Evolutionary conservation across 2,888 invertebrate genomes (phyloP).

Genomic region (Nomada fabriciana): DNA sequence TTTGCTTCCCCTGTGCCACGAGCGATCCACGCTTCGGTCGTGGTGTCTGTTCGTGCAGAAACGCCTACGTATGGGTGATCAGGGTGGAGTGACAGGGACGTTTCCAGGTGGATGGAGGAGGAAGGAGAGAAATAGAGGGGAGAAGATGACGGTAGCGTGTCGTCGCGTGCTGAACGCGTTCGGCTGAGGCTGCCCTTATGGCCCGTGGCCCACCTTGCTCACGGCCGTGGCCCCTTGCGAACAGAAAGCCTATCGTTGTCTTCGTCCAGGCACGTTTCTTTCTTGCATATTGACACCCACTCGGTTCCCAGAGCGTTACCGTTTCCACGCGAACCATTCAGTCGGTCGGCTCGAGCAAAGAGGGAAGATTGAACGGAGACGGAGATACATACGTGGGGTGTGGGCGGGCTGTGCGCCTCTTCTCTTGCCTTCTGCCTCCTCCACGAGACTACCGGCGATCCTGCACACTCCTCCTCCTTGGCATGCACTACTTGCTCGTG

Average conservation of each 20-base stretch:
- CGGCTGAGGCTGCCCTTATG: constrained; percentile 67
- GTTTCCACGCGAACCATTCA: constrained; percentile 48
- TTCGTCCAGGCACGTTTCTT: not conserved
- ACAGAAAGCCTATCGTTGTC: constrained; percentile 43
- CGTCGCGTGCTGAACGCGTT: constrained; percentile 73
- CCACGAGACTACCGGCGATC: constrained; percentile 30
- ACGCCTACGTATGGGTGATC: constrained; percentile 51
- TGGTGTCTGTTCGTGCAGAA: constrained; percentile 51
- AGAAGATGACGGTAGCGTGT: constrained; percentile 72
- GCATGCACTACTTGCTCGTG: not conserved
- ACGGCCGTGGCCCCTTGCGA: constrained; percentile 50
- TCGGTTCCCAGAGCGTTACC: constrained; percentile 34
- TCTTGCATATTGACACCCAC: constrained; percentile 3
- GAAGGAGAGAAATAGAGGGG: constrained; percentile 29
- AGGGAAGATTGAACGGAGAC: constrained; percentile 27
- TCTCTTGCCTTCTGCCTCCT: constrained; percentile 57
- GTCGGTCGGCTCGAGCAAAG: constrained; percentile 24
- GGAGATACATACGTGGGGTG: constrained; percentile 44
- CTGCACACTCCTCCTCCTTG: constrained; percentile 45
- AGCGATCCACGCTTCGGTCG: constrained; percentile 51
- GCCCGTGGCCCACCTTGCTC: constrained; percentile 66
- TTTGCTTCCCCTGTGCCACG: constrained; percentile 66
- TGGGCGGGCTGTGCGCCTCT: constrained; percentile 61
- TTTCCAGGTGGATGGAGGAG: not conserved
- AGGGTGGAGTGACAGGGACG: constrained; percentile 24